A percentile compares a stretch with the other conserved stretches of the same genome.
Conservation (phyloP, 2,888 invertebrate species). For the Proisotoma minuta region DNA sequence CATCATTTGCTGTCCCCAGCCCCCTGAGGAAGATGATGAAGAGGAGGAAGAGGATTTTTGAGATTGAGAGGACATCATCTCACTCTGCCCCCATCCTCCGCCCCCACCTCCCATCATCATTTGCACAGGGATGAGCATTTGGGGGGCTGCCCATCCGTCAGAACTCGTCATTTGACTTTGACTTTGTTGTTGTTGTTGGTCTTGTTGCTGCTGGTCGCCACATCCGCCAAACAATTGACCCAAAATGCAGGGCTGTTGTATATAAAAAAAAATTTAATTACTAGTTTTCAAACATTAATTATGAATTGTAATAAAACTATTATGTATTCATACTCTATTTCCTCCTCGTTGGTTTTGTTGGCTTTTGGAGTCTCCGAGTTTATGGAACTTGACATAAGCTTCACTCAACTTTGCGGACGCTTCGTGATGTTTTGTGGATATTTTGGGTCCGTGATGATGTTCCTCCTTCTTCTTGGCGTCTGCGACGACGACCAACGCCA, state of each 20-base stretch:
- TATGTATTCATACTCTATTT: neutral
- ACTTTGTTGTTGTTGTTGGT: slow-evolving; percentile 16
- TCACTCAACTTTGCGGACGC: slow-evolving; percentile 31
- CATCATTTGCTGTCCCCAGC: neutral
- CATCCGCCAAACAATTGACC: slow-evolving; percentile 16
- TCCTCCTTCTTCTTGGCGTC: too few species aligned
- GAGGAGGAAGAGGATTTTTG: neutral
- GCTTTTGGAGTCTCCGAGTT: slow-evolving; percentile 24
- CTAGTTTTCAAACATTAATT: too few species aligned
- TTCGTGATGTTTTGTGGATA: slow-evolving; percentile 25
- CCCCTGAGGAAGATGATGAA: neutral
- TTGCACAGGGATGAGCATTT: neutral
- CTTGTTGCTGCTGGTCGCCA: slow-evolving; percentile 15
- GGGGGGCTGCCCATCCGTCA: slow-evolving; percentile 7
- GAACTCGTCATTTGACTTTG: slow-evolving; percentile 5
- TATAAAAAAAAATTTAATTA: too few species aligned
- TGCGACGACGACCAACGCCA: too few species aligned
- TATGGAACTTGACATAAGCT: slow-evolving; percentile 35
- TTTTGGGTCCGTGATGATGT: slow-evolving; percentile 28
- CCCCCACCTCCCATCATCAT: slow-evolving; percentile 3
- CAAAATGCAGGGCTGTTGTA: too few species aligned
- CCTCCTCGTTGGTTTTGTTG: neutral
- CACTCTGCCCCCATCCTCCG: slow-evolving; percentile 1
- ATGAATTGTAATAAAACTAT: too few species aligned
- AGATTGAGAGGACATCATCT: neutral